Conservation (phyloP, 2,888 invertebrate genomes). For the Aethes cnicana region DNA sequence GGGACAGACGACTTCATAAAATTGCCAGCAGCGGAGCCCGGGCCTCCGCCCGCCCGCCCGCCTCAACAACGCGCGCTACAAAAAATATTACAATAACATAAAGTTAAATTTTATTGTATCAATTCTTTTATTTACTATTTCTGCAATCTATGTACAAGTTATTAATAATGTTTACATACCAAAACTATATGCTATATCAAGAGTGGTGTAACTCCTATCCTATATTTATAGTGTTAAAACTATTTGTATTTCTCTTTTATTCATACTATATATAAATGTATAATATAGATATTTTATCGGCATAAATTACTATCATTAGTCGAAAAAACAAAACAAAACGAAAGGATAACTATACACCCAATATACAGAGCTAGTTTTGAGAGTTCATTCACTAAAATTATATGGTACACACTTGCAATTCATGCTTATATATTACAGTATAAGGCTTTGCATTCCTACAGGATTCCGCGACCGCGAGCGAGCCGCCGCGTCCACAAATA, state of each 20-base stretch:
- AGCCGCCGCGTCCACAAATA: constrained; percentile 51
- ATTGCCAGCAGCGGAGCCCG: constrained; percentile 66
- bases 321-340: constrained; percentile 68
- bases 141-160: constrained; percentile 76
- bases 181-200: constrained; percentile 78
- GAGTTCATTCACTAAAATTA: constrained; percentile 68
- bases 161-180: constrained; percentile 78
- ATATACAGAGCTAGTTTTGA: constrained; percentile 75
- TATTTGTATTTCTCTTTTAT: constrained; percentile 78
- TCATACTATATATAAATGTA: constrained; percentile 68
- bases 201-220: constrained; percentile 76
- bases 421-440: constrained; percentile 67
- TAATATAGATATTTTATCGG: constrained; percentile 61
- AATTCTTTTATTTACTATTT: constrained; percentile 74
- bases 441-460: constrained; percentile 73
- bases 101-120: constrained; percentile 77
- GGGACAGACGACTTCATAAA: constrained; percentile 57
- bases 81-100: constrained; percentile 77
- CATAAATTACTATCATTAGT: constrained; percentile 81
- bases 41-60: constrained; percentile 38
- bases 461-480: constrained; percentile 48
- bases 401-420: constrained; percentile 74
- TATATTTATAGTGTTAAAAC: constrained; percentile 81
- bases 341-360: constrained; percentile 79
- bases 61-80: constrained; percentile 58